phyloP scores from a whole-genome alignment of 2,888 invertebrate species.

The Callosobruchus maculatus region DNA sequence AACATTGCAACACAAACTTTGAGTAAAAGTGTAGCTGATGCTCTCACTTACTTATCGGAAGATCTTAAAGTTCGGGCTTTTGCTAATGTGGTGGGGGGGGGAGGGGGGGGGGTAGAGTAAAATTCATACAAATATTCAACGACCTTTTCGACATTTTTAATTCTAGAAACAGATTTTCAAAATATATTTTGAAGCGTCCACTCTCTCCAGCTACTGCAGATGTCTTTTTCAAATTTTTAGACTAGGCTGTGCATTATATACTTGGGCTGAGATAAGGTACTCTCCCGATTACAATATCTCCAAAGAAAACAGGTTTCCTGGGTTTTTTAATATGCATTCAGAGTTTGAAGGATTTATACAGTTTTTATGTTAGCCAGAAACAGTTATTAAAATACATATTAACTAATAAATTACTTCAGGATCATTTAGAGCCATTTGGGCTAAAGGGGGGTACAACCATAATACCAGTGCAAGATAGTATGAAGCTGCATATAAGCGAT shows the following conservation, averaged over 20 bases:
- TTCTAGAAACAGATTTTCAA: conserved; percentile 12
- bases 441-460: conserved; percentile 19
- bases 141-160: conserved; percentile 15
- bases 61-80: conserved; percentile 10
- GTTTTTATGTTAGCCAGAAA: neutral
- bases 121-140: conserved; percentile 13
- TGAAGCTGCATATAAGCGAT: conserved; percentile 15
- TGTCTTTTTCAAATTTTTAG: conserved; percentile 7
- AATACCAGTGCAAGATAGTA: conserved; percentile 18
- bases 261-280: conserved; percentile 9
- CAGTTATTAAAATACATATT: conserved; percentile 10
- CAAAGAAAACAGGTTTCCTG: conserved; percentile 9
- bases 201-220: conserved; percentile 8
- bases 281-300: conserved; percentile 1
- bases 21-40: conserved; percentile 15
- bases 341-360: conserved; percentile 9
- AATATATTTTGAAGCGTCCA: conserved; percentile 8
- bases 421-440: conserved; percentile 17
- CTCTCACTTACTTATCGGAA: conserved; percentile 9
- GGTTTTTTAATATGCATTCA: conserved; percentile 6
- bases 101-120: conserved; percentile 8
- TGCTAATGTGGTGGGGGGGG: no score
- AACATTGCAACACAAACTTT: conserved; percentile 14
- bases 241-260: conserved; percentile 11
- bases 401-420: conserved; percentile 15